Evolutionary conservation across 1,140 invertebrate species (phyloP).

Genomic region (Charaxes varanes): DNA sequence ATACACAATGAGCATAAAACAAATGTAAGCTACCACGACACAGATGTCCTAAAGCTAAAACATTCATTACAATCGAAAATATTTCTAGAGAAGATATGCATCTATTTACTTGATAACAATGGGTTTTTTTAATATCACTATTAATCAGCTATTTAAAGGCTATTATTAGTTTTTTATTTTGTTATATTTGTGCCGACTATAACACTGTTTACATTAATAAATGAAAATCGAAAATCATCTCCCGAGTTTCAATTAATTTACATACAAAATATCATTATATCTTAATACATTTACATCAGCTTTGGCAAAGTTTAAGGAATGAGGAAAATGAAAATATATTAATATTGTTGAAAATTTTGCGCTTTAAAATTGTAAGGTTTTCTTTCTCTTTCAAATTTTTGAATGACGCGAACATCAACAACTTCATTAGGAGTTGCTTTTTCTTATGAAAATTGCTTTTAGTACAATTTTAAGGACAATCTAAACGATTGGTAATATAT

Average conservation of each 20-base stretch:
- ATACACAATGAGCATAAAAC: conserved; percentile 43
- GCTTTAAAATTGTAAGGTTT: too few species aligned
- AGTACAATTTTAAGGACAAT: too few species aligned
- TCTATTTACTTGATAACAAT: conserved; percentile 67
- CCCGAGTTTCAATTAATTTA: too few species aligned
- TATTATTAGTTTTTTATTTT: conserved; percentile 26
- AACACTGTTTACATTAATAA: conserved; percentile 44
- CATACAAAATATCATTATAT: not conserved
- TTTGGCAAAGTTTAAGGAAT: too few species aligned
- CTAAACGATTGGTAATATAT: too few species aligned
- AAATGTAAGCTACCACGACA: conserved; percentile 61
- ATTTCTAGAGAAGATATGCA: conserved; percentile 70
- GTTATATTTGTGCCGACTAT: conserved; percentile 29
- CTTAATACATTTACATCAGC: not conserved
- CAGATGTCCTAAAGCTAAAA: conserved; percentile 57
- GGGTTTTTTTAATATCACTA: conserved; percentile 41
- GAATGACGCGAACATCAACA: too few species aligned
- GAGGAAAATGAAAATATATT: too few species aligned
- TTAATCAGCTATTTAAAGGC: conserved; percentile 50
- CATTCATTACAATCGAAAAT: conserved; percentile 61
- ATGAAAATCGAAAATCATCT: conserved; percentile 8
- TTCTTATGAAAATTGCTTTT: too few species aligned
- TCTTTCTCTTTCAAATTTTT: too few species aligned
- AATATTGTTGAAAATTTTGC: too few species aligned
- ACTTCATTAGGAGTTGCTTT: too few species aligned